Percentiles rank a stretch among this genome's conserved stretches.
phyloP scores from a whole-genome alignment of 2,888 invertebrate genomes.

The Caenorhabditis becei region DNA sequence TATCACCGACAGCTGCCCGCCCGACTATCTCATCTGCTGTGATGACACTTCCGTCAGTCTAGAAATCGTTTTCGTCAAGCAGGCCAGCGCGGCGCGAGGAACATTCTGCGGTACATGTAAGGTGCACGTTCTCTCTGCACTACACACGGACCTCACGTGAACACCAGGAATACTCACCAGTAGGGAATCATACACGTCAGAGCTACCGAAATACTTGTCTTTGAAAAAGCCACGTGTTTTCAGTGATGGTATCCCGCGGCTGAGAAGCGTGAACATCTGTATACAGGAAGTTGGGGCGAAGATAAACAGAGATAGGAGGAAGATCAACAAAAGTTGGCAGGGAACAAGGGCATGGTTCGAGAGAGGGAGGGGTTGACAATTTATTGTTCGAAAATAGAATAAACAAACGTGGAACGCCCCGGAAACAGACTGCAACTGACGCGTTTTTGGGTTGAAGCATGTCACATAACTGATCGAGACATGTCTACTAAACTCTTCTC shows the following conservation, averaged over 20 bases:
- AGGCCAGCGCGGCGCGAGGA: constrained; percentile 6
- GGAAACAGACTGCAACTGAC: constrained; percentile 11
- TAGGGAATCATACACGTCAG: constrained; percentile 37
- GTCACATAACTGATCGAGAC: background rate
- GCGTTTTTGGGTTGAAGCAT: background rate
- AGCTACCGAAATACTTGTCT: constrained; percentile 19
- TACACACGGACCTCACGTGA: background rate
- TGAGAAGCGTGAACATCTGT: constrained; percentile 62
- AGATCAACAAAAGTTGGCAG: constrained; percentile 4
- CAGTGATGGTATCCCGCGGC: constrained; percentile 51
- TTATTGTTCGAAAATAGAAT: constrained; percentile 11
- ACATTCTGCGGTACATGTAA: constrained; percentile 14
- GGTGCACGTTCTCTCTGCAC: background rate
- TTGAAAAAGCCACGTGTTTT: constrained; percentile 35
- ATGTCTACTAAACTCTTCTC: background rate
- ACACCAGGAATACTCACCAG: constrained; percentile 34
- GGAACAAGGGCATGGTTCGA: constrained; percentile 6
- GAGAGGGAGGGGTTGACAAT: constrained; percentile 4
- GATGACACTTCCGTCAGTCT: constrained; percentile 46
- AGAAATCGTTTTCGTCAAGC: constrained; percentile 50
- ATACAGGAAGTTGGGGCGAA: background rate
- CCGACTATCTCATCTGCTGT: constrained; percentile 32
- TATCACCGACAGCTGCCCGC: constrained; percentile 42
- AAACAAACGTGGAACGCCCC: constrained; percentile 10
- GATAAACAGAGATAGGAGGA: background rate